Base-by-base conservation (phyloP, 1,140 invertebrate species). In the Conopomorpha cramerella region DNA sequence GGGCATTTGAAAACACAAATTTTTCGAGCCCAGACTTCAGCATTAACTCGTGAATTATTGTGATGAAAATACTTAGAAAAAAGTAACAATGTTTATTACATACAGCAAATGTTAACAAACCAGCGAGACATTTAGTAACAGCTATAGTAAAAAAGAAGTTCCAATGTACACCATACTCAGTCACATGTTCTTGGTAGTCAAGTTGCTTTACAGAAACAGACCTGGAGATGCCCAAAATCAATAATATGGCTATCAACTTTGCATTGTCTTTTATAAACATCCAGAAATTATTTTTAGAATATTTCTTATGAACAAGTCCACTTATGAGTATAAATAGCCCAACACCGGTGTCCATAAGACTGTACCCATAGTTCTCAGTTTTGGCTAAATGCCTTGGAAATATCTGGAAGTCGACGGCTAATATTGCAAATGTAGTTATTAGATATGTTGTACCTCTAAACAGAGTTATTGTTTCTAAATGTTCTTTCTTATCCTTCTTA, bases 71-170 rank as follows among this genome's bases (percentile, higher is more conserved):
- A 79, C 81, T 31, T 81, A 76, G 43, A 76, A 61, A 25, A 23
- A 46, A 80, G 45, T 11, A 12, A 80, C 61, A 34, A 68, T 13
- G 65, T 60, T 68, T 3, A 76, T 59, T 30, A 50, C 56, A 16
- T 29, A 83, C 48, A 13, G 80, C 59, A 26, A 61, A 72, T 10
- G 86, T 65, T 16, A 89, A 46, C 18, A 85, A 41, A 16, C 82
- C 83, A 14, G 84, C 84, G 13, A 91, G 53, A 1, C 95, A 57
- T 81, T 93, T 95, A 3, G 92, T 87, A 28, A 88, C 72, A 15
- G 90, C 92, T 23, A 98, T 64, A 1, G 93, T 97, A 38, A 96
- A 86, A 59, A 98, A 98, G 62, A 98, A 98, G 68, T 99, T 99
- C 92, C 95, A 96, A 74, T 98, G 95, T 3, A 90, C 80, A 2